These are phyloP conservation scores for Pagrus major DNA, from an alignment of 2,113 vertebrate genomes.

Conservation along the genomic window DNA sequence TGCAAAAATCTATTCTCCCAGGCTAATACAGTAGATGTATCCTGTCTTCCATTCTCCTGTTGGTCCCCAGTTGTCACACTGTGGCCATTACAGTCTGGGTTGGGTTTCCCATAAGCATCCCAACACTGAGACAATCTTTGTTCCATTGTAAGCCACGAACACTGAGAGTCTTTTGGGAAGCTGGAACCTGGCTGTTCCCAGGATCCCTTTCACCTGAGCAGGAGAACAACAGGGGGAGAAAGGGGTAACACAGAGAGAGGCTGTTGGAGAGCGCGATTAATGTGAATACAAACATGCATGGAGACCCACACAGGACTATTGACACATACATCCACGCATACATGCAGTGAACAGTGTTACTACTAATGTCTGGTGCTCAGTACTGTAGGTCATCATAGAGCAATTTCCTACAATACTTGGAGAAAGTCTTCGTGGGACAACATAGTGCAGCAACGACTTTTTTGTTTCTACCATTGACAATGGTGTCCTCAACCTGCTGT, in stretches of 20 bases:
- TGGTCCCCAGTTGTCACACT: conserved; percentile 60
- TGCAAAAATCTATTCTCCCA: conserved; percentile 14
- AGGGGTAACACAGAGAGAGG: conserved; percentile 43
- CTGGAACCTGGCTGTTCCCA: conserved; percentile 74
- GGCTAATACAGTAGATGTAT: conserved; percentile 20
- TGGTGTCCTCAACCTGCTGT: too few species aligned
- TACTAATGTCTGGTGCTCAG: too few species aligned
- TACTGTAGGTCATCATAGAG: too few species aligned
- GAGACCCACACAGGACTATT: background rate
- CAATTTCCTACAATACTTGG: too few species aligned
- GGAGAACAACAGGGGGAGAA: conserved; percentile 51
- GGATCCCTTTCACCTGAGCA: conserved; percentile 77
- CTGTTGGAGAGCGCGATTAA: conserved; percentile 27
- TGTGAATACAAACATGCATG: conserved; percentile 10
- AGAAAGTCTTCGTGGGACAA: too few species aligned
- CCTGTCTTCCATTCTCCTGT: conserved; percentile 31
- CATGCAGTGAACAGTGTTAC: background rate
- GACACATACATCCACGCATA: background rate
- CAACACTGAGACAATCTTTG: conserved; percentile 81
- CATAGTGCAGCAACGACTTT: too few species aligned
- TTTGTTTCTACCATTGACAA: too few species aligned
- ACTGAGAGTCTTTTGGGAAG: conserved; percentile 73
- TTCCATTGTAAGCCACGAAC: conserved; percentile 69
- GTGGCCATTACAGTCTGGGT: conserved; percentile 69
- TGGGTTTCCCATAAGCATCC: conserved; percentile 74